Evolutionary conservation across 2,113 vertebrate genomes (phyloP).

Genomic region (Mandrillus leucophaeus): DNA sequence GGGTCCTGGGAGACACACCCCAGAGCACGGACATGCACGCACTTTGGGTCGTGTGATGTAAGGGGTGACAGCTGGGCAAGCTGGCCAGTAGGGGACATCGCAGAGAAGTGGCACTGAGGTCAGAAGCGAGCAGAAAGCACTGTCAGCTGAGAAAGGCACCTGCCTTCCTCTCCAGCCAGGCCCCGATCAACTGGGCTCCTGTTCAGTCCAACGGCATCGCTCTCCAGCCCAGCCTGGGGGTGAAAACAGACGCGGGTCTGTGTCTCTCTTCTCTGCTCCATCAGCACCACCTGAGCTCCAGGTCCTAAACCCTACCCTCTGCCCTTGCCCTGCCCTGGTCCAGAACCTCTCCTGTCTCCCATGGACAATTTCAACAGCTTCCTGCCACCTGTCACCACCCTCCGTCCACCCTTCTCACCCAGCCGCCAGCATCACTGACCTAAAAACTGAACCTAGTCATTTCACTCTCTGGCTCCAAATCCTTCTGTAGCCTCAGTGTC

Average conservation of each 20-base stretch:
- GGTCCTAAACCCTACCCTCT: neutral
- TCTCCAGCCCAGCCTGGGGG: neutral
- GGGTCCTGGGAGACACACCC: neutral
- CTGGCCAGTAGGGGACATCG: neutral
- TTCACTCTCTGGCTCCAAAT: neutral
- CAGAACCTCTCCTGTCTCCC: neutral
- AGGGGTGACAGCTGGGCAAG: accelerated
- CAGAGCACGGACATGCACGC: accelerated
- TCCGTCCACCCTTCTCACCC: neutral
- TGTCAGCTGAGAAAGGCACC: neutral
- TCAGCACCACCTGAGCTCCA: neutral
- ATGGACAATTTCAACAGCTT: neutral
- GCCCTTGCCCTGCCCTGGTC: neutral
- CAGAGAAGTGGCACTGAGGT: neutral
- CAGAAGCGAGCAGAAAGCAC: neutral
- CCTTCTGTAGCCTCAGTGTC: accelerated
- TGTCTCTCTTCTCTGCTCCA: neutral
- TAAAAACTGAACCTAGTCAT: neutral
- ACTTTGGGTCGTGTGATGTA: accelerated
- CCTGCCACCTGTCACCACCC: neutral
- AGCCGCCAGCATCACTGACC: neutral
- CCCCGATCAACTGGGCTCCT: neutral
- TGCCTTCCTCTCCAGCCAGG: neutral
- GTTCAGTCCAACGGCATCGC: accelerated
- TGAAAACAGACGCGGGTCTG: neutral